A percentile compares a stretch with the other conserved stretches of the same genome.
Conservation (phyloP, 2,888 invertebrate genomes). For the Apamea crenata region DNA sequence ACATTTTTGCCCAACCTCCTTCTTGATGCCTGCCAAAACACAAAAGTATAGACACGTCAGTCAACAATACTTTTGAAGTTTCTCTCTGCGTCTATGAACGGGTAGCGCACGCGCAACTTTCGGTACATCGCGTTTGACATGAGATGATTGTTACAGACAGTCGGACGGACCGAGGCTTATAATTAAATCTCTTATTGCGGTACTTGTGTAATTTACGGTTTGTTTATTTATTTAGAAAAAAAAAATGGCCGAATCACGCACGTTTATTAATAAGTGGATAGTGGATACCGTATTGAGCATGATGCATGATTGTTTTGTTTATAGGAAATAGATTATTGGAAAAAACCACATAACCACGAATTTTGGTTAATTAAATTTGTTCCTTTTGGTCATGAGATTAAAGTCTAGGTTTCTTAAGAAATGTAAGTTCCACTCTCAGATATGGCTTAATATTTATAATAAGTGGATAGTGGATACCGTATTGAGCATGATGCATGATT, state of each 20-base stretch:
- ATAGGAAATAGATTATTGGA: background rate
- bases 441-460: too few species aligned
- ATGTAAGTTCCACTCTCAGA: too few species aligned
- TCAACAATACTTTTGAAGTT: constrained; percentile 30
- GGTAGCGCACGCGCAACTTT: constrained; percentile 40
- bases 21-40: constrained; percentile 9
- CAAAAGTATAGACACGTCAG: constrained; percentile 28
- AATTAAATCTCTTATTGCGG: constrained; percentile 60
- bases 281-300: background rate
- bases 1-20: background rate
- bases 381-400: background rate
- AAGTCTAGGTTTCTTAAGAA: background rate
- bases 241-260: constrained; percentile 19
- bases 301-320: background rate
- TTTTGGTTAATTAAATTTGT: background rate
- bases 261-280: constrained; percentile 4
- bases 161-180: constrained; percentile 25
- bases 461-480: background rate
- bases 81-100: constrained; percentile 1
- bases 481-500: background rate
- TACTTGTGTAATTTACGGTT: constrained; percentile 45
- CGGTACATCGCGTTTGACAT: constrained; percentile 30
- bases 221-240: constrained; percentile 21
- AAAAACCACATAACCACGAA: background rate
- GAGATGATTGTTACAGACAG: constrained; percentile 29